These are phyloP conservation scores for Amorpha juglandis DNA, from an alignment of 2,888 invertebrate genomes.

Conservation along the genomic window DNA sequence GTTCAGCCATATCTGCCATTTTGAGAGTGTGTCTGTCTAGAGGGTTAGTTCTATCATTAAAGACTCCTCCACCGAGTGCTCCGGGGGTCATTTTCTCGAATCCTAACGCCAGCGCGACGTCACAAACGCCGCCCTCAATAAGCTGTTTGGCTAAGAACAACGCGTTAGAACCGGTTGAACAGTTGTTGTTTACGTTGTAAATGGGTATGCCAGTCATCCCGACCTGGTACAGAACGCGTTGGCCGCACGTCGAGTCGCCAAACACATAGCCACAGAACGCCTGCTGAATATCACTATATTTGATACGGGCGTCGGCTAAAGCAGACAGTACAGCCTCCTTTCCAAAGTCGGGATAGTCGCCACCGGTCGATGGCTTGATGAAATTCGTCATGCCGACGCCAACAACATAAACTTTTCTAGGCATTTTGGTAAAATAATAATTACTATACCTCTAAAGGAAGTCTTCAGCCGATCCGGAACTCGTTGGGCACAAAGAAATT, in stretches of 20 bases:
- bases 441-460: conserved; percentile 46
- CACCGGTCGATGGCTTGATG: conserved; percentile 95
- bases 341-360: conserved; percentile 98
- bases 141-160: conserved; percentile 95
- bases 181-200: conserved; percentile 99
- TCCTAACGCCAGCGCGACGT: conserved; percentile 96
- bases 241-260: conserved; percentile 98
- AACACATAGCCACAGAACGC: conserved; percentile 97
- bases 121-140: conserved; percentile 93
- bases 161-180: conserved; percentile 98
- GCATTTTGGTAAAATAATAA: conserved; percentile 70
- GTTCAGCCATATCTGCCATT: conserved; percentile 92
- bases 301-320: conserved; percentile 91
- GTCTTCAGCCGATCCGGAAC: conserved; percentile 58
- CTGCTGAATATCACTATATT: conserved; percentile 91
- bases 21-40: conserved; percentile 93
- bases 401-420: conserved; percentile 91
- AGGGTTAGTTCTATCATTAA: conserved; percentile 93
- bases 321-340: conserved; percentile 96
- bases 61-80: conserved; percentile 89
- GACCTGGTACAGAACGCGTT: conserved; percentile 96
- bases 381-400: conserved; percentile 99
- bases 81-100: conserved; percentile 99
- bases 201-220: conserved; percentile 99
- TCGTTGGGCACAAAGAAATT: conserved; percentile 43